phyloP scores from a whole-genome alignment of 1,140 invertebrate species.

The Pachyrhynchus sulphureomaculatus region DNA sequence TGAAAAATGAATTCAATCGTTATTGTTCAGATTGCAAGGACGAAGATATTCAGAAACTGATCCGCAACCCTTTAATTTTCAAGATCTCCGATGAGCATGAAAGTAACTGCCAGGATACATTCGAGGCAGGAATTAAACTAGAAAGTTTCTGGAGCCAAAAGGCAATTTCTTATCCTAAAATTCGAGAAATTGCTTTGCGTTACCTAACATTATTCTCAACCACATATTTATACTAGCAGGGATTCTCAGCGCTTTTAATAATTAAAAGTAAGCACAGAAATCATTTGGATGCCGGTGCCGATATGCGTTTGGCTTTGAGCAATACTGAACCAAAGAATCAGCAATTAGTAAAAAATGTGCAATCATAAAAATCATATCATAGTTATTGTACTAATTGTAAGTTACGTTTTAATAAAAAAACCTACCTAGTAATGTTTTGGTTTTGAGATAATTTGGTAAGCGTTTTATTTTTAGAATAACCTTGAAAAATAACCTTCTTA shows the following conservation, averaged over 20 bases:
- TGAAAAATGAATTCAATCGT: too few relatives aligned
- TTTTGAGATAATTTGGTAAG: too few relatives aligned
- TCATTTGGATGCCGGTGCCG: slow-evolving; percentile 5
- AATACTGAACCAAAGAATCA: not conserved
- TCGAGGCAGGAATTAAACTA: not conserved
- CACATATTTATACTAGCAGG: slow-evolving; percentile 19
- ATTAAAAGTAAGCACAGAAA: slow-evolving; percentile 14
- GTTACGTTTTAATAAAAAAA: too few relatives aligned
- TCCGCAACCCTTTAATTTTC: slow-evolving; percentile 16
- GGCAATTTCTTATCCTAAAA: not conserved
- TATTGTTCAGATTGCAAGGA: slow-evolving; percentile 8
- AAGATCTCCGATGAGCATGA: not conserved
- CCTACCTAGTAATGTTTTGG: too few relatives aligned
- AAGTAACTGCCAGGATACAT: not conserved
- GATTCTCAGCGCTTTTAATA: slow-evolving; percentile 18
- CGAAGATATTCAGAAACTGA: slow-evolving; percentile 12
- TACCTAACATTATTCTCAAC: slow-evolving; percentile 11
- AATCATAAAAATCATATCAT: too few relatives aligned
- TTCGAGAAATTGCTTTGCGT: slow-evolving; percentile 1
- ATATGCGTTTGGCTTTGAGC: slow-evolving; percentile 16
- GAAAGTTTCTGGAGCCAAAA: not conserved
- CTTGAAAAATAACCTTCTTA: too few relatives aligned
- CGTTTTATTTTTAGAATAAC: too few relatives aligned
- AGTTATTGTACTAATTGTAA: too few relatives aligned
- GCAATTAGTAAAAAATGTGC: not conserved